Conservation (phyloP, 2,888 invertebrate genomes). For the Polyommatus icarus region DNA sequence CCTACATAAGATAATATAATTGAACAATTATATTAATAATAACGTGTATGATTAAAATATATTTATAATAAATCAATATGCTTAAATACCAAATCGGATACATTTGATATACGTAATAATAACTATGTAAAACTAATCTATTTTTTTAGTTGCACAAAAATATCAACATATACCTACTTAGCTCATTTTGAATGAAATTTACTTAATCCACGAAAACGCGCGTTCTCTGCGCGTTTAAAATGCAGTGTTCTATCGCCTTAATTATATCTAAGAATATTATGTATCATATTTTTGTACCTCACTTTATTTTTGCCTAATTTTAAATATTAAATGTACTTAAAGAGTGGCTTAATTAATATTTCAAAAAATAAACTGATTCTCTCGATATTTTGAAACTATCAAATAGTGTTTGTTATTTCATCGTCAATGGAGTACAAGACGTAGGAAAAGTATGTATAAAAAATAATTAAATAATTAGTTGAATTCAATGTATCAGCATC, state of each 20-base stretch:
- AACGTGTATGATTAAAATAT: neutral
- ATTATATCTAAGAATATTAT: constrained; percentile 44
- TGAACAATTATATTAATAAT: too few relatives aligned
- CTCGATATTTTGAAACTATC: neutral
- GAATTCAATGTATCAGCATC: neutral
- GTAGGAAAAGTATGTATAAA: neutral
- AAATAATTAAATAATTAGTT: neutral
- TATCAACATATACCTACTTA: constrained; percentile 44
- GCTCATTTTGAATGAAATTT: constrained; percentile 43
- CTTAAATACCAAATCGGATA: neutral
- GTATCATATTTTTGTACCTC: constrained; percentile 58
- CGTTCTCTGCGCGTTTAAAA: neutral
- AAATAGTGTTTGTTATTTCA: neutral
- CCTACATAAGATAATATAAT: neutral
- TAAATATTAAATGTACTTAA: neutral
- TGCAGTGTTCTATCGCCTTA: neutral
- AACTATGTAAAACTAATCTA: neutral
- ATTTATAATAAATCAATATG: neutral
- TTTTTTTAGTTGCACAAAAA: constrained; percentile 43
- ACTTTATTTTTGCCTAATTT: constrained; percentile 48
- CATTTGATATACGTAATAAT: neutral
- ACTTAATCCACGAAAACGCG: too few relatives aligned
- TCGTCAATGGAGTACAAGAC: neutral
- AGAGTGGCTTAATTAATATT: neutral
- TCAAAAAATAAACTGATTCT: neutral